A percentile compares a stretch with the other conserved stretches of the same genome.
phyloP scores from a whole-genome alignment of 2,888 invertebrate genomes.

The Cyaniris semiargus region DNA sequence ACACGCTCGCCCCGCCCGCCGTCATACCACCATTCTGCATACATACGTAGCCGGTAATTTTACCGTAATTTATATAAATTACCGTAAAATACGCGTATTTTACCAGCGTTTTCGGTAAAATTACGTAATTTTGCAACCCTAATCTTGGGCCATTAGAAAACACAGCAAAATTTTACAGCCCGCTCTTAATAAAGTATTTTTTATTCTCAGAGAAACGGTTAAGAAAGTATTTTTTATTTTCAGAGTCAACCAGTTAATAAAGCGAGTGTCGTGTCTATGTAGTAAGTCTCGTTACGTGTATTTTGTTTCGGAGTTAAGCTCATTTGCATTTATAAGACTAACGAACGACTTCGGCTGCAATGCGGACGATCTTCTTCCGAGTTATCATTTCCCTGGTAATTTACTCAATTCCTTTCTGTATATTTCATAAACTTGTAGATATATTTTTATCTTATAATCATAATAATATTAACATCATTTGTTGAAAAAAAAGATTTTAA shows the following conservation, averaged over 20 bases:
- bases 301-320: conserved; percentile 16
- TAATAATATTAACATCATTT: too few relatives aligned
- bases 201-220: not conserved
- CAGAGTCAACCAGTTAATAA: not conserved
- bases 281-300: conserved; percentile 7
- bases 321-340: conserved; percentile 24
- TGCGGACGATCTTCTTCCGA: not conserved
- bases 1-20: too few relatives aligned
- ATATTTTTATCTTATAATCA: too few relatives aligned
- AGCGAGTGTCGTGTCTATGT: not conserved
- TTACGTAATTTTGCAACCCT: too few relatives aligned
- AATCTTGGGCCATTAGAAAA: too few relatives aligned
- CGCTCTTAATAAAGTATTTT: not conserved
- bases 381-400: not conserved
- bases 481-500: too few relatives aligned
- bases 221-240: not conserved
- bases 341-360: not conserved
- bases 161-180: too few relatives aligned
- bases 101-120: too few relatives aligned
- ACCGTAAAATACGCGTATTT: too few relatives aligned
- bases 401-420: not conserved
- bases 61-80: too few relatives aligned
- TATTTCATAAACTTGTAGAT: not conserved
- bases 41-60: too few relatives aligned
- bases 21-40: too few relatives aligned